These are phyloP conservation scores for Schizopygopsis pylzovi DNA, from an alignment of 2,797 vertebrate species.

Conservation along the genomic window DNA sequence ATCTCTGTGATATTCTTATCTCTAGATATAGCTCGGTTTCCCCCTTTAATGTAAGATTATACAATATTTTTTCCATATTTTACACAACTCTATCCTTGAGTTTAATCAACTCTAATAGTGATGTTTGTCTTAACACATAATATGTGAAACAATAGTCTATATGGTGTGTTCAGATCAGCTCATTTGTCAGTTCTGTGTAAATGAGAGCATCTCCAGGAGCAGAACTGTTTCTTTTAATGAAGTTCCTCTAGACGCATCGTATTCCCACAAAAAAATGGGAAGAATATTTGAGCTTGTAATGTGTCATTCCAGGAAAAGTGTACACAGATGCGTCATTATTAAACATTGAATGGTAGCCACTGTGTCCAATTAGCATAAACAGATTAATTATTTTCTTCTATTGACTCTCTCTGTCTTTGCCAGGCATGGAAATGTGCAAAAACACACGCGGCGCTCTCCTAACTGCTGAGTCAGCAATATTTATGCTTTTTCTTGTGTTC, in stretches of 20 bases:
- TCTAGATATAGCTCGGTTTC: neutral
- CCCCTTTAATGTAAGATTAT: neutral
- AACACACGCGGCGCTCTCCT: slow-evolving; percentile 25
- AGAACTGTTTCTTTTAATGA: slow-evolving; percentile 47
- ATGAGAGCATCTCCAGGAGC: neutral
- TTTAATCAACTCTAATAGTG: neutral
- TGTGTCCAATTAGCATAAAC: slow-evolving; percentile 54
- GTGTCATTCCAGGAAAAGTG: slow-evolving; percentile 35
- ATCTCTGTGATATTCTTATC: neutral
- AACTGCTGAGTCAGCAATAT: slow-evolving; percentile 57
- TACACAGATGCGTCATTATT: slow-evolving; percentile 53
- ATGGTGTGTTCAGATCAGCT: slow-evolving; percentile 41
- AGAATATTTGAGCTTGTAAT: slow-evolving; percentile 24
- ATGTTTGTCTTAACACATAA: neutral
- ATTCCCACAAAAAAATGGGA: slow-evolving; percentile 30
- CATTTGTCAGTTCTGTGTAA: slow-evolving; percentile 31
- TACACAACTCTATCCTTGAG: neutral
- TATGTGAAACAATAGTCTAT: slow-evolving; percentile 1
- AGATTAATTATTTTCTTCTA: slow-evolving; percentile 35
- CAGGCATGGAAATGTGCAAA: slow-evolving; percentile 25
- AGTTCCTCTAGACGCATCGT: slow-evolving; percentile 25
- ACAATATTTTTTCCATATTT: neutral
- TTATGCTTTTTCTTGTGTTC: slow-evolving; percentile 43
- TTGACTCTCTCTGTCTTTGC: slow-evolving; percentile 34
- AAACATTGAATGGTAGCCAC: slow-evolving; percentile 46